Evolutionary conservation across 2,797 vertebrate genomes (phyloP).

Genomic region (Petrocephalus sullivani): DNA sequence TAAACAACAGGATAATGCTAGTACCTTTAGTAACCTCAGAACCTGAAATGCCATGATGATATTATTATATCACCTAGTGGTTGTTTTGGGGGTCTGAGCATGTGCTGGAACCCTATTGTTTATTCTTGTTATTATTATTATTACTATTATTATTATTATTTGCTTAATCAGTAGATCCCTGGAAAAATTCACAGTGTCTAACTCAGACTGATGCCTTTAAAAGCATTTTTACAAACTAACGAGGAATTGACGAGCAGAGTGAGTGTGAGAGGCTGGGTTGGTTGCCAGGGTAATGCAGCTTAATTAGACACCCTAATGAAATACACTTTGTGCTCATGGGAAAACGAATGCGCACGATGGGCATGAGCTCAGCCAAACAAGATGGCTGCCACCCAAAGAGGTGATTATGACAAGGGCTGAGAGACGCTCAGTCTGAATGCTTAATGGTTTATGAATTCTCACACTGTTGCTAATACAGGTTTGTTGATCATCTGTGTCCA

Average conservation of each 20-base stretch:
- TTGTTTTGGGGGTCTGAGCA: not conserved
- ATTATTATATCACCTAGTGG: not conserved
- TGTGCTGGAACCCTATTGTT: not conserved
- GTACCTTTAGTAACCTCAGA: not conserved
- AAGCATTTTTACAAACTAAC: not conserved
- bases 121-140: not conserved
- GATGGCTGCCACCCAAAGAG: not conserved
- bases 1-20: not conserved
- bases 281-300: not conserved
- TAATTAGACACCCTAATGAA: not conserved
- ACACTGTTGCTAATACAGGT: not conserved
- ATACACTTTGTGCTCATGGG: not conserved
- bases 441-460: not conserved
- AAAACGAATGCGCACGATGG: not conserved
- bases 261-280: not conserved
- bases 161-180: not conserved
- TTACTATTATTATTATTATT: not conserved
- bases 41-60: not conserved
- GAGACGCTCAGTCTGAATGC: not conserved
- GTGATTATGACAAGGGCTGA: not conserved
- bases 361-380: not conserved
- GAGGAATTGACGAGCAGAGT: not conserved
- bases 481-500: not conserved
- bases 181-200: not conserved
- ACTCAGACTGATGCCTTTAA: not conserved